Evolutionary conservation across 2,888 invertebrate species (phyloP), one percentile per base, ranked within the genome.

Genomic region (Ischnus inquisitorius): DNA sequence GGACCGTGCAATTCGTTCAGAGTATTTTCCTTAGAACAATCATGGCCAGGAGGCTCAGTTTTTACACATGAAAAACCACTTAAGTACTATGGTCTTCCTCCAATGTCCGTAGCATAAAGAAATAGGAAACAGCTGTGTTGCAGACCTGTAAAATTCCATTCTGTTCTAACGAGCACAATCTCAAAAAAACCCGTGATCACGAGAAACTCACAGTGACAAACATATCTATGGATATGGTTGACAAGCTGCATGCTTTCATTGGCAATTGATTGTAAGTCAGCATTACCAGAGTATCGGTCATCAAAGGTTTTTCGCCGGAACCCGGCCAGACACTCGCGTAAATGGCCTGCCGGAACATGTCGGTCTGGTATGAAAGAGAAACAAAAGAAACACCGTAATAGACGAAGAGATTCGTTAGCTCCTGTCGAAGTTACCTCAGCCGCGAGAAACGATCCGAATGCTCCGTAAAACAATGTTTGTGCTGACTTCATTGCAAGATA

Each of bases 181-280:
- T 16, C 2, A 25, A 25, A 10, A 2, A 14, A 28, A 28, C 4
- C 28, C 14, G 25, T 25, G 2, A 2, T 51, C 22, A 2, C 51
- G 8, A 4, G 14, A 5, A 57, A 25, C 54, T 54, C 57, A 25
- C 57, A 57, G 57, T 48, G 16, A 80, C 51, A 25, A 87, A 86
- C 79, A 87, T 84, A 8, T 87, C 77, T 14, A 82, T 71, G 14
- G 85, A 86, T 51, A 87, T 82, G 1, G 46, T 69, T 2, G 78
- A 67, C 39, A 77, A 60, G 34, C 72, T 76, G 60, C 79, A 83
- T 3, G 85, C 82, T 0, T 48, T 83, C 22, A 86, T 57, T 0
- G 65, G 51, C 22, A 84, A 46, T 5, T 85, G 83, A 57, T 71
- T 82, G 28, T 82, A 80, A 1, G 71, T 54, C 8, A 87, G 48